phyloP scores from a whole-genome alignment of 2,888 invertebrate genomes.

The Scrobipalpa costella region DNA sequence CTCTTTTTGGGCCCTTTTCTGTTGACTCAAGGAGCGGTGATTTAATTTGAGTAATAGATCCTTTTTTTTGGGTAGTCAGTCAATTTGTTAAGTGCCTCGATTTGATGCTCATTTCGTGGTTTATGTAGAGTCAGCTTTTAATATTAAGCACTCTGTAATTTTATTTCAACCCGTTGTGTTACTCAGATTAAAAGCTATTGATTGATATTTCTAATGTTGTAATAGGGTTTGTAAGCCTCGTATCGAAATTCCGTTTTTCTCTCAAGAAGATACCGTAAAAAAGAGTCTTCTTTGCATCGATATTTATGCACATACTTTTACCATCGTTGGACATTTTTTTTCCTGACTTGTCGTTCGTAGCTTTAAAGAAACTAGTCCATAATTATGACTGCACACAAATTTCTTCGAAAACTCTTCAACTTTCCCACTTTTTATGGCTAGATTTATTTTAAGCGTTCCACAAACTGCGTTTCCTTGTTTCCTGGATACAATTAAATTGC shows the following conservation, averaged over 20 bases:
- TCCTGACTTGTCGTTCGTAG: too few species aligned
- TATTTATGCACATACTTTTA: too few species aligned
- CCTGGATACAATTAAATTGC: slow-evolving; percentile 16
- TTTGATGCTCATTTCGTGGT: neutral
- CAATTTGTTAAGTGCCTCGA: slow-evolving; percentile 15
- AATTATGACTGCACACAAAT: neutral
- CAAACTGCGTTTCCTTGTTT: slow-evolving; percentile 12
- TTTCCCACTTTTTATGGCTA: neutral
- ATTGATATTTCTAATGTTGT: too few species aligned
- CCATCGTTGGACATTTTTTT: too few species aligned
- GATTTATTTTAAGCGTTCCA: slow-evolving; percentile 2
- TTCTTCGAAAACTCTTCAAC: neutral
- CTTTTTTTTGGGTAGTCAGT: slow-evolving; percentile 8
- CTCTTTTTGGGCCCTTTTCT: slow-evolving; percentile 8
- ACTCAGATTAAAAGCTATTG: too few species aligned
- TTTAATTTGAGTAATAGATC: slow-evolving; percentile 1
- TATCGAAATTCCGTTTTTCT: too few species aligned
- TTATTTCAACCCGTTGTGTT: neutral
- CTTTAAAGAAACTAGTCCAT: too few species aligned
- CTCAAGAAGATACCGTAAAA: too few species aligned
- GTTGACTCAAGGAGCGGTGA: slow-evolving; percentile 9
- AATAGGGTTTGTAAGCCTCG: too few species aligned
- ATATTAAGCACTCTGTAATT: neutral
- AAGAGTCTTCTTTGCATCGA: too few species aligned
- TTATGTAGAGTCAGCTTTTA: neutral